Evolutionary conservation across 1,140 invertebrate species (phyloP).

Genomic region (honey bee (Apis mellifera)): DNA sequence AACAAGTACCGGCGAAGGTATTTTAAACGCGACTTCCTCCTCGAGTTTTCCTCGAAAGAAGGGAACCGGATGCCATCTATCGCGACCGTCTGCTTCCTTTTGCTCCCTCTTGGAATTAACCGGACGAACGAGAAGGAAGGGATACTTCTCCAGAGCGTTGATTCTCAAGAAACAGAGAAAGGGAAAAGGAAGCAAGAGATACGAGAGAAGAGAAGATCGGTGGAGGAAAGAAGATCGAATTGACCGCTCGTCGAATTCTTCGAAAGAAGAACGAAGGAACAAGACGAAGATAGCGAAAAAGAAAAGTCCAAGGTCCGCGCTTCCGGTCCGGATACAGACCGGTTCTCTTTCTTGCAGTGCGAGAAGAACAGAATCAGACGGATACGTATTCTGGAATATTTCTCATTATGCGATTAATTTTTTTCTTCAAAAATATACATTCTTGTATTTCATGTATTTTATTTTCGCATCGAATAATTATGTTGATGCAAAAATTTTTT

Average conservation of each 20-base stretch:
- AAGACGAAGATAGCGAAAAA: conserved; percentile 51
- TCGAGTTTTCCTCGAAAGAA: conserved; percentile 51
- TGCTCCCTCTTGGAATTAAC: conserved; percentile 70
- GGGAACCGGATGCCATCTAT: conserved; percentile 78
- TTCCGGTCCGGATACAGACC: conserved; percentile 81
- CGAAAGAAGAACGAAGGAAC: neutral
- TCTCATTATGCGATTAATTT: neutral
- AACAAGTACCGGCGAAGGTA: conserved; percentile 4
- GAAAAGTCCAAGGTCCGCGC: conserved; percentile 76
- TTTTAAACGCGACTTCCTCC: conserved; percentile 47
- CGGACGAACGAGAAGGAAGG: conserved; percentile 39
- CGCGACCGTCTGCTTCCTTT: conserved; percentile 72
- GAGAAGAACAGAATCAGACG: conserved; percentile 37
- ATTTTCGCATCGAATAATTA: no score
- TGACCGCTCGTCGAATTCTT: conserved; percentile 23
- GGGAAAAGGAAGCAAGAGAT: conserved; percentile 40
- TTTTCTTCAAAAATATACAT: no score
- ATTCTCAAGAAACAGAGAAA: conserved; percentile 34
- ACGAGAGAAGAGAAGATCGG: neutral
- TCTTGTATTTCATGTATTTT: no score
- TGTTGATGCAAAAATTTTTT: neutral
- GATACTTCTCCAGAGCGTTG: neutral
- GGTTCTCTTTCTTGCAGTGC: conserved; percentile 69
- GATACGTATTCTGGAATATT: conserved; percentile 1
- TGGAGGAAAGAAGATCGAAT: conserved; percentile 56